Evolutionary conservation across 2,113 vertebrate genomes (phyloP).

Genomic region (Phocoena phocoena): DNA sequence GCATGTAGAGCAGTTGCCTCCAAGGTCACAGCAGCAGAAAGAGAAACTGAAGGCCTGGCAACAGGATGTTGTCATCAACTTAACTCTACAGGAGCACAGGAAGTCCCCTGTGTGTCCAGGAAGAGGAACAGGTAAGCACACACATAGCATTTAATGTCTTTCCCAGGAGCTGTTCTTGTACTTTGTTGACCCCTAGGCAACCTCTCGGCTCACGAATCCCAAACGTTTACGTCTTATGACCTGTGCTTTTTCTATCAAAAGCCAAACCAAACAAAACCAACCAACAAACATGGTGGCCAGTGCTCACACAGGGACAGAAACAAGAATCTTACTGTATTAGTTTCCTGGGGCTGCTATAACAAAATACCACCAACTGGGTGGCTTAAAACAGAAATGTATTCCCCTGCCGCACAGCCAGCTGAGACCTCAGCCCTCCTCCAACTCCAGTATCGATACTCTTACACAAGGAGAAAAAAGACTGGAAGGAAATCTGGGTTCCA

Average conservation of each 20-base stretch:
- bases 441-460: neutral
- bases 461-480: neutral
- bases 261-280: neutral
- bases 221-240: neutral
- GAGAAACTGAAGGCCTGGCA: neutral
- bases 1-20: neutral
- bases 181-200: neutral
- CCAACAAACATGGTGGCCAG: neutral
- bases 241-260: neutral
- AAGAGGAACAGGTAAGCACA: neutral
- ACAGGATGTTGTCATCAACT: neutral
- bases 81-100: too few relatives aligned
- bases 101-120: fast-evolving
- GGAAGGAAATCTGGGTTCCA: neutral
- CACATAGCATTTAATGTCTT: neutral
- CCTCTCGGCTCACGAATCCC: neutral
- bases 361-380: neutral
- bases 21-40: neutral
- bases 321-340: too few relatives aligned
- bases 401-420: neutral
- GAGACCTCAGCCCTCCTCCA: neutral
- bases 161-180: neutral
- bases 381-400: neutral
- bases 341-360: too few relatives aligned
- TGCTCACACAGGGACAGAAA: neutral